Conservation (phyloP, 2,113 vertebrate genomes). For the Chaetodon auriga region DNA sequence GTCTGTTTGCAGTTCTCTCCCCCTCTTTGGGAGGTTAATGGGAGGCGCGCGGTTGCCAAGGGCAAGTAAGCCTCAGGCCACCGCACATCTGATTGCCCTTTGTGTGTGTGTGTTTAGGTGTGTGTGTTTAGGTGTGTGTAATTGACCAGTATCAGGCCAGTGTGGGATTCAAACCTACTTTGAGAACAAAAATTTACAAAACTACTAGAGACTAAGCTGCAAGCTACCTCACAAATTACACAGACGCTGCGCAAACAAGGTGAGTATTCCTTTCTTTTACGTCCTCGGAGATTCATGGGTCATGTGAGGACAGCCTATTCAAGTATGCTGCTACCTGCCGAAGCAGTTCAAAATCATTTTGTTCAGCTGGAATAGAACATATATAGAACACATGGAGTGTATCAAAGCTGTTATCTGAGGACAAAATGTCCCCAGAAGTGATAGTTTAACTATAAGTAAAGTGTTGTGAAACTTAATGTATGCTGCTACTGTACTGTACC, state of each 20-base stretch:
- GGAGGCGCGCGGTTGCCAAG: slow-evolving; percentile 66
- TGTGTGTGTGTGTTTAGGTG: slow-evolving; percentile 43
- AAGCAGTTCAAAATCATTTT: not conserved
- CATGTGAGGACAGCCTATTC: slow-evolving; percentile 50
- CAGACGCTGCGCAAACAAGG: slow-evolving; percentile 39
- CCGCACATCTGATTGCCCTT: slow-evolving; percentile 57
- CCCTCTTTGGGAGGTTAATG: slow-evolving; percentile 73
- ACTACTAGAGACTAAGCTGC: slow-evolving; percentile 12
- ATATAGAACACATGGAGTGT: not conserved
- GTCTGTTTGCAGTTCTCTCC: slow-evolving; percentile 71
- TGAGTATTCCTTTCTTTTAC: slow-evolving; percentile 41
- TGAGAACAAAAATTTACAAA: slow-evolving; percentile 57
- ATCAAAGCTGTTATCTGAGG: slow-evolving; percentile 11
- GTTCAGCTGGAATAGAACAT: not conserved
- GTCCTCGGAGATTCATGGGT: slow-evolving; percentile 35
- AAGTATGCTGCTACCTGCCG: not conserved
- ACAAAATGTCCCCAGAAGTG: slow-evolving; percentile 37
- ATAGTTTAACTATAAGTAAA: slow-evolving; percentile 52
- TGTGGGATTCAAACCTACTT: slow-evolving; percentile 46
- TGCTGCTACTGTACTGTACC: slow-evolving; percentile 50
- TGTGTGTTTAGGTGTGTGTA: slow-evolving; percentile 56
- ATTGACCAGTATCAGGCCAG: slow-evolving; percentile 45
- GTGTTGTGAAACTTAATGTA: slow-evolving; percentile 63
- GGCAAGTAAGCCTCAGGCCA: slow-evolving; percentile 69
- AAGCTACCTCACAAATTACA: slow-evolving; percentile 53